phyloP scores from a whole-genome alignment of 2,888 invertebrate genomes.

The Eulithis prunata region DNA sequence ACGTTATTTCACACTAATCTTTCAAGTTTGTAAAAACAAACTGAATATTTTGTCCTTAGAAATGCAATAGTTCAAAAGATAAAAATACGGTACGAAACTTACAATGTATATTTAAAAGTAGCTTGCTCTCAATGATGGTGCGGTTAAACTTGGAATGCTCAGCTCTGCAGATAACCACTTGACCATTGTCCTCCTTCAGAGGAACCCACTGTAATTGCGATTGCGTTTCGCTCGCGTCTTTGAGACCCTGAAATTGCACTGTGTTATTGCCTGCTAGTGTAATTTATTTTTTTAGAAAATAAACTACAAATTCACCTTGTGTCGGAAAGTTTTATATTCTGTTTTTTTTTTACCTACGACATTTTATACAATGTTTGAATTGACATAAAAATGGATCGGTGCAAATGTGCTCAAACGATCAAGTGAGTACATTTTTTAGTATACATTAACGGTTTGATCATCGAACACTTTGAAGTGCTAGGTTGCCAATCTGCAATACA shows the following conservation, averaged over 20 bases:
- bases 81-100: constrained; percentile 70
- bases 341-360: too few species aligned
- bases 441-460: too few species aligned
- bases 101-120: constrained; percentile 94
- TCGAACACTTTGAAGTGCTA: too few species aligned
- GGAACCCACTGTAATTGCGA: constrained; percentile 92
- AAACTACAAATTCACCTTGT: neutral
- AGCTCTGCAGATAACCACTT: constrained; percentile 91
- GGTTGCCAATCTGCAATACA: too few species aligned
- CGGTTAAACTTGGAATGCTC: constrained; percentile 90
- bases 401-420: too few species aligned
- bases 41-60: too few species aligned
- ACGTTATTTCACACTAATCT: too few species aligned
- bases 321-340: too few species aligned
- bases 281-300: constrained; percentile 10
- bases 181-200: constrained; percentile 90
- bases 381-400: too few species aligned
- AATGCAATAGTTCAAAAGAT: neutral
- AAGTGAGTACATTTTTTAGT: too few species aligned
- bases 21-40: too few species aligned
- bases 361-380: too few species aligned
- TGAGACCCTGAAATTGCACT: constrained; percentile 84
- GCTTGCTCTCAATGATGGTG: constrained; percentile 90
- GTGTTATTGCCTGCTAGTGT: constrained; percentile 22
- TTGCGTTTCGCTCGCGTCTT: constrained; percentile 91